phyloP scores from a whole-genome alignment of 2,888 invertebrate genomes.

The Nemotelus nigrinus region DNA sequence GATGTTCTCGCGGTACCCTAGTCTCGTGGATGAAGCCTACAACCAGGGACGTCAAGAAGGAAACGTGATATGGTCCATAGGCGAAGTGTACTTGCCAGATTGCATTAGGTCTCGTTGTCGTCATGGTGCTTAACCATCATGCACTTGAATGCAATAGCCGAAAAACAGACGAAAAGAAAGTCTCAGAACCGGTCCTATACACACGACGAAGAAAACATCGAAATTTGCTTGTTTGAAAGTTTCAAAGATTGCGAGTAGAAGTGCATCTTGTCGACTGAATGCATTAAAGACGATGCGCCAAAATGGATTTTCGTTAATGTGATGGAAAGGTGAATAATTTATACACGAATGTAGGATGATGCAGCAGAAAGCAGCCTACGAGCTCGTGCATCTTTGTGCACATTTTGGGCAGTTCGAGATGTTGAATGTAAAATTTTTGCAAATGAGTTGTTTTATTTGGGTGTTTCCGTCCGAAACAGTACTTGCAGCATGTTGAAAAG shows the following conservation, averaged over 20 bases:
- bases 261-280: constrained; percentile 12
- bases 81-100: constrained; percentile 29
- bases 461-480: no score
- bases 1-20: neutral
- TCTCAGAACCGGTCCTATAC: constrained; percentile 3
- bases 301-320: neutral
- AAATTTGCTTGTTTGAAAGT: constrained; percentile 34
- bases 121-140: constrained; percentile 39
- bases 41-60: constrained; percentile 17
- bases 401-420: no score
- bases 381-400: no score
- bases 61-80: constrained; percentile 30
- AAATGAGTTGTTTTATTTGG: no score
- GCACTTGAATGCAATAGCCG: constrained; percentile 36
- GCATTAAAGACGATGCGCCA: constrained; percentile 14
- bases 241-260: neutral
- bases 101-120: constrained; percentile 42
- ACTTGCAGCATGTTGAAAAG: no score
- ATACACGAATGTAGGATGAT: no score
- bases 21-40: constrained; percentile 15
- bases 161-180: constrained; percentile 39
- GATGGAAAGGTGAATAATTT: constrained; percentile 34
- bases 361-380: no score
- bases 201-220: constrained; percentile 22
- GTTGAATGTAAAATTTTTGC: no score